A percentile compares a stretch with the other conserved stretches of the same genome.
Conservation (phyloP, 2,797 vertebrate genomes). For the Acridotheres tristis region DNA sequence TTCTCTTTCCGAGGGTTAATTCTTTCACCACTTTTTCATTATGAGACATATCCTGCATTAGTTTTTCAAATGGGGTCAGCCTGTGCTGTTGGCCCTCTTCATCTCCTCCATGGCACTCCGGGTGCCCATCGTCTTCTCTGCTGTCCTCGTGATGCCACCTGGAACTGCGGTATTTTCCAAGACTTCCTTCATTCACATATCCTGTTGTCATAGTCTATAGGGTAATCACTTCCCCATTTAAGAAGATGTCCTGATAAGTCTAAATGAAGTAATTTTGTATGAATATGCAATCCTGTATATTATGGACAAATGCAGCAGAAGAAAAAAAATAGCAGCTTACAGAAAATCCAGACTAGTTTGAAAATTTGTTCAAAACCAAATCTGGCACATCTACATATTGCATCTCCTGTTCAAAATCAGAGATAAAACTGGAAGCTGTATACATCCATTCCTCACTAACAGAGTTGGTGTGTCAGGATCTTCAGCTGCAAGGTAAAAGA, state of each 20-base stretch:
- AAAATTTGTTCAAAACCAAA: neutral
- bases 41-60: slow-evolving; percentile 93
- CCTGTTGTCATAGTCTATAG: slow-evolving; percentile 89
- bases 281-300: neutral
- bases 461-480: neutral
- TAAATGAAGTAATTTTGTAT: neutral
- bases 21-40: slow-evolving; percentile 94
- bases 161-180: slow-evolving; percentile 72
- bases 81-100: slow-evolving; percentile 78
- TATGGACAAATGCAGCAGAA: neutral
- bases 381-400: neutral
- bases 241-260: neutral
- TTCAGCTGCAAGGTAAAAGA: neutral
- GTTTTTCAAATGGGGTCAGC: slow-evolving; percentile 89
- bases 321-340: neutral
- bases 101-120: slow-evolving; percentile 71
- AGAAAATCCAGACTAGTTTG: neutral
- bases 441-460: neutral
- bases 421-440: neutral
- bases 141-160: slow-evolving; percentile 87
- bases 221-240: slow-evolving; percentile 63
- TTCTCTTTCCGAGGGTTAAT: slow-evolving; percentile 90
- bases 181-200: slow-evolving; percentile 76
- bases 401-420: neutral
- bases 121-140: slow-evolving; percentile 77